These are phyloP conservation scores for Cotesia typhae DNA, from an alignment of 1,140 invertebrate genomes.

Conservation along the genomic window DNA sequence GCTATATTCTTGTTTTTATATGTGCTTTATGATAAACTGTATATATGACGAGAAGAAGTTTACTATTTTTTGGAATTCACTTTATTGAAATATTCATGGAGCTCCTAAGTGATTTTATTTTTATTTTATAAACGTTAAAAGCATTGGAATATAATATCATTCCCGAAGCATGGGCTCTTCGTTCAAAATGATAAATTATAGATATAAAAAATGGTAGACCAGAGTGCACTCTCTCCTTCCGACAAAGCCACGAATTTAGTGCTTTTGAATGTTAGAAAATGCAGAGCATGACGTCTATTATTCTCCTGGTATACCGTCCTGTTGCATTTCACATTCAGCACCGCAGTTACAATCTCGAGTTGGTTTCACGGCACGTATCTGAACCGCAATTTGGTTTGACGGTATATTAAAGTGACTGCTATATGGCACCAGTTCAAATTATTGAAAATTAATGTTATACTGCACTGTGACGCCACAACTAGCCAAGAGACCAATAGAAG, in stretches of 20 bases:
- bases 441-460: slow-evolving; percentile 1
- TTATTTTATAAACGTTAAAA: too few relatives aligned
- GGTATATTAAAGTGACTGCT: slow-evolving; percentile 29
- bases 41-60: too few relatives aligned
- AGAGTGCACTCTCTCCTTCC: neutral
- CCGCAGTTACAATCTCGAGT: slow-evolving; percentile 29
- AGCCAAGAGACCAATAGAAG: neutral
- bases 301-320: slow-evolving; percentile 44
- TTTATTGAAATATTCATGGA: neutral
- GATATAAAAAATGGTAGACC: too few relatives aligned
- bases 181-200: too few relatives aligned
- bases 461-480: neutral
- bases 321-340: slow-evolving; percentile 47
- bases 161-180: too few relatives aligned
- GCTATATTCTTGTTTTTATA: too few relatives aligned
- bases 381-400: slow-evolving; percentile 35
- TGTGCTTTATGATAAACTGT: too few relatives aligned
- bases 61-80: neutral
- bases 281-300: slow-evolving; percentile 41
- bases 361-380: slow-evolving; percentile 39
- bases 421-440: slow-evolving; percentile 8
- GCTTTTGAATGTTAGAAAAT: slow-evolving; percentile 14
- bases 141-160: too few relatives aligned
- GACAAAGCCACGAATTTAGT: slow-evolving; percentile 6
- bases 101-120: too few relatives aligned